Conservation (phyloP, 2,888 invertebrate species). For the Caenorhabditis panamensis region DNA sequence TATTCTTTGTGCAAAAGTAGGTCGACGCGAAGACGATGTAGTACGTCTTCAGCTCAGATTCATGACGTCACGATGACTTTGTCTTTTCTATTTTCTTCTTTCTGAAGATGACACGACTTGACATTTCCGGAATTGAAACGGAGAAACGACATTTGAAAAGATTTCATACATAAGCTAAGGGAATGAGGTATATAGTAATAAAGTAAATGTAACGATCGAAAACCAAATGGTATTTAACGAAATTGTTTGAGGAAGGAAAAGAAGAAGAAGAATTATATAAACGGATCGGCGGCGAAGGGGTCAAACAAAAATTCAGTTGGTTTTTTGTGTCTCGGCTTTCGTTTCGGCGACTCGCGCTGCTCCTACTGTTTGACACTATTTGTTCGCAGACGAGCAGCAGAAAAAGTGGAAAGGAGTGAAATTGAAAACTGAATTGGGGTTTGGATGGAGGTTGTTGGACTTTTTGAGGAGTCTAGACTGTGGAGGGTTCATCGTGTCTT, state of each 20-base stretch:
- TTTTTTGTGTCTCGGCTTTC: constrained; percentile 4
- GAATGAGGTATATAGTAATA: background rate
- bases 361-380: constrained; percentile 50
- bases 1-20: constrained; percentile 27
- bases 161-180: no score
- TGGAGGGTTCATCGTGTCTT: no score
- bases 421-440: background rate
- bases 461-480: no score
- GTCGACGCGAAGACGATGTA: constrained; percentile 1
- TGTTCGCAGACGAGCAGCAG: constrained; percentile 22
- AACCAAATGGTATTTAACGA: background rate
- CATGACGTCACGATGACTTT: constrained; percentile 30
- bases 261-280: background rate
- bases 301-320: constrained; percentile 30
- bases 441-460: background rate
- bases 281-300: constrained; percentile 3
- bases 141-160: no score
- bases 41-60: constrained; percentile 40
- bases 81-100: background rate
- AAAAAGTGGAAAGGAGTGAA: constrained; percentile 23
- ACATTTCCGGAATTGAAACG: constrained; percentile 17
- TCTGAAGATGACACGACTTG: constrained; percentile 16
- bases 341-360: background rate
- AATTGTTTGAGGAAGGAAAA: constrained; percentile 16
- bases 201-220: constrained; percentile 6